A percentile compares a stretch with the other conserved stretches of the same genome.
Evolutionary conservation across 1,140 invertebrate species (phyloP).

Genomic region (Drosophila subpulchrella): DNA sequence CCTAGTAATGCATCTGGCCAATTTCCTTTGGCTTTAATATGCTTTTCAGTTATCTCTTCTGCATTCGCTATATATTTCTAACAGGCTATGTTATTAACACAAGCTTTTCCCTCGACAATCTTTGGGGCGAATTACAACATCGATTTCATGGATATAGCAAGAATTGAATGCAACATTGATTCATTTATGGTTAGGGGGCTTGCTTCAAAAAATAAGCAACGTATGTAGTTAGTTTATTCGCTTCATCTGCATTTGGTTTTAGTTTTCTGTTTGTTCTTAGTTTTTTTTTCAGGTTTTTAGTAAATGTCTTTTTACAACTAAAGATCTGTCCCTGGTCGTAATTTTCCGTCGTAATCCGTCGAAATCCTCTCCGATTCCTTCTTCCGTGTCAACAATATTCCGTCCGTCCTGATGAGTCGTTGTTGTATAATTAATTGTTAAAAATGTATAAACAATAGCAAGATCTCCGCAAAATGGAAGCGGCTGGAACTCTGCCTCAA

Average conservation of each 20-base stretch:
- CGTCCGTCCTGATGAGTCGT: conserved; percentile 8
- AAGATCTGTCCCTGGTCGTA: conserved; percentile 14
- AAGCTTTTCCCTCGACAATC: conserved; percentile 5
- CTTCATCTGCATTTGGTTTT: conserved; percentile 31
- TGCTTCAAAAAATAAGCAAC: conserved; percentile 39
- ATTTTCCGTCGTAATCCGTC: background rate
- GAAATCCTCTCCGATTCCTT: background rate
- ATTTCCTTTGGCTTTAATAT: conserved; percentile 6
- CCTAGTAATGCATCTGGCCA: conserved; percentile 3
- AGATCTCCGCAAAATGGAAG: conserved; percentile 32
- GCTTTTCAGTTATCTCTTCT: conserved; percentile 11
- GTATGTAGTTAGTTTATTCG: conserved; percentile 27
- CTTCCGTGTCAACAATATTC: background rate
- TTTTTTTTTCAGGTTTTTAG: conserved; percentile 17
- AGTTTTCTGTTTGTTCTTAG: conserved; percentile 19
- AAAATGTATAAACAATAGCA: conserved; percentile 33
- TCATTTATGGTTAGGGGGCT: background rate
- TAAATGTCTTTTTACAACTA: conserved; percentile 58
- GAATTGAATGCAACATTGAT: conserved; percentile 25
- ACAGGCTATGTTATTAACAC: conserved; percentile 11
- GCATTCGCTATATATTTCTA: conserved; percentile 13
- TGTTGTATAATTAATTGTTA: conserved; percentile 20
- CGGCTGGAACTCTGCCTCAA: conserved; percentile 46
- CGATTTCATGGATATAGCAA: conserved; percentile 11
- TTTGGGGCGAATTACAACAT: conserved; percentile 3